A percentile compares a stretch with the other conserved stretches of the same genome.
Evolutionary conservation across 2,797 vertebrate species (phyloP).

Genomic region (Kryptopterus vitreolus): DNA sequence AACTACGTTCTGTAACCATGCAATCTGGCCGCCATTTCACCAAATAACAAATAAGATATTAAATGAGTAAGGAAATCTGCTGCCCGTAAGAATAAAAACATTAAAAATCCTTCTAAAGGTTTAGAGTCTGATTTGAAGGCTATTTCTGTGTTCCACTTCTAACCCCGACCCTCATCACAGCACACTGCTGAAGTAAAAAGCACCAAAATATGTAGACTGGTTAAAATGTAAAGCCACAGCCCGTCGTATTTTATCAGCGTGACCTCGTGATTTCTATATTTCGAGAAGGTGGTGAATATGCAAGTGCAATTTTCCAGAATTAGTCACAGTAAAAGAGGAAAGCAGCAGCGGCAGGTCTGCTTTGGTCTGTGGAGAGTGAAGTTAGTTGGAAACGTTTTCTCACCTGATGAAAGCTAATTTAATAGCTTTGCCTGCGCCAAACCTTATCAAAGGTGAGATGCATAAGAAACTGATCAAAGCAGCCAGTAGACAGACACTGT

Average conservation of each 20-base stretch:
- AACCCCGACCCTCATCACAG: slow-evolving; percentile 17
- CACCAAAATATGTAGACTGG: slow-evolving; percentile 40
- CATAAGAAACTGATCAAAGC: slow-evolving; percentile 1
- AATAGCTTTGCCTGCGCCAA: slow-evolving; percentile 16
- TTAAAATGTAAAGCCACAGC: slow-evolving; percentile 46
- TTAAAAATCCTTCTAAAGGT: neutral
- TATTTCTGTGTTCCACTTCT: slow-evolving; percentile 41
- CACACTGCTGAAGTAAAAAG: slow-evolving; percentile 22
- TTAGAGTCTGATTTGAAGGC: slow-evolving; percentile 14
- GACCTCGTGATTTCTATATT: slow-evolving; percentile 1
- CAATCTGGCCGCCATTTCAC: neutral
- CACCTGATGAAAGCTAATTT: slow-evolving; percentile 17
- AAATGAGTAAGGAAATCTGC: neutral
- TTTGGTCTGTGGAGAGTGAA: neutral
- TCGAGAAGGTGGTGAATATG: slow-evolving; percentile 1
- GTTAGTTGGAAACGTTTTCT: slow-evolving; percentile 22
- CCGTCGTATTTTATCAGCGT: neutral
- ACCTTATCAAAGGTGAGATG: slow-evolving; percentile 2
- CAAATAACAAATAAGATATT: neutral
- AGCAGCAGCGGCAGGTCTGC: neutral
- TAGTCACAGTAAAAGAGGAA: neutral
- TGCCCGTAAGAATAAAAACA: neutral
- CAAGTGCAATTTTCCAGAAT: slow-evolving; percentile 18
- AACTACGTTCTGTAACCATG: neutral
- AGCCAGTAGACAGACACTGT: neutral